A percentile compares a stretch with the other conserved stretches of the same genome.
Conservation (phyloP, 2,797 vertebrate species). For the Mus minutoides region DNA sequence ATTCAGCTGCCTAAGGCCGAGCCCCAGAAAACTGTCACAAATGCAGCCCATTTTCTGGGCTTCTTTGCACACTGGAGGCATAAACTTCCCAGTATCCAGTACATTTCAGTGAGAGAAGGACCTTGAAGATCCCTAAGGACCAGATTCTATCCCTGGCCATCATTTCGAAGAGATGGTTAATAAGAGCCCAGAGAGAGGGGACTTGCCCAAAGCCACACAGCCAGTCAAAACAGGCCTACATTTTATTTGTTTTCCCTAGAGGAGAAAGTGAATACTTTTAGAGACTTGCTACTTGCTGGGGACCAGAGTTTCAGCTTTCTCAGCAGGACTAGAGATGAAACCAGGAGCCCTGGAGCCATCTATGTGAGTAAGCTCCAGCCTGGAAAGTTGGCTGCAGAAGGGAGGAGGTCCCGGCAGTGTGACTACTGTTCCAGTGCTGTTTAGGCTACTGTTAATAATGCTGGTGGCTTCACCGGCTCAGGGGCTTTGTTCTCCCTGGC, state of each 20-base stretch:
- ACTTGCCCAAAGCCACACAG: neutral
- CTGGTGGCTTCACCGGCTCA: neutral
- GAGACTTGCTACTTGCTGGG: constrained; percentile 55
- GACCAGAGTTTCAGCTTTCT: constrained; percentile 22
- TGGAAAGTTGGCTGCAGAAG: constrained; percentile 64
- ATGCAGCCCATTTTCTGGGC: neutral
- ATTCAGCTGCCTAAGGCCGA: neutral
- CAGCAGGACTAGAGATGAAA: constrained; percentile 26
- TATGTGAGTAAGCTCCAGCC: constrained; percentile 55
- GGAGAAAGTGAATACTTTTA: neutral
- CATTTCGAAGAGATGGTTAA: neutral
- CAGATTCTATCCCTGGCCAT: neutral
- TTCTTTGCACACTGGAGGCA: neutral
- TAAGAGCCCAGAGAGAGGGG: neutral
- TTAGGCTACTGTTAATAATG: constrained; percentile 72
- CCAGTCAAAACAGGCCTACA: neutral
- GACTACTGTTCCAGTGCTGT: constrained; percentile 42
- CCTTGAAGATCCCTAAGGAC: neutral
- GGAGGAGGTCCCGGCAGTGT: neutral
- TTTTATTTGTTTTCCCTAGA: neutral
- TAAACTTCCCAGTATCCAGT: neutral
- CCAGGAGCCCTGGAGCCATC: constrained; percentile 25
- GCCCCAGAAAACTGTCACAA: neutral
- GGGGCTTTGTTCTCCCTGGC: constrained; percentile 4
- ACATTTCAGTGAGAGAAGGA: neutral